Conservation (phyloP, 2,113 vertebrate genomes). For the Merops nubicus region DNA sequence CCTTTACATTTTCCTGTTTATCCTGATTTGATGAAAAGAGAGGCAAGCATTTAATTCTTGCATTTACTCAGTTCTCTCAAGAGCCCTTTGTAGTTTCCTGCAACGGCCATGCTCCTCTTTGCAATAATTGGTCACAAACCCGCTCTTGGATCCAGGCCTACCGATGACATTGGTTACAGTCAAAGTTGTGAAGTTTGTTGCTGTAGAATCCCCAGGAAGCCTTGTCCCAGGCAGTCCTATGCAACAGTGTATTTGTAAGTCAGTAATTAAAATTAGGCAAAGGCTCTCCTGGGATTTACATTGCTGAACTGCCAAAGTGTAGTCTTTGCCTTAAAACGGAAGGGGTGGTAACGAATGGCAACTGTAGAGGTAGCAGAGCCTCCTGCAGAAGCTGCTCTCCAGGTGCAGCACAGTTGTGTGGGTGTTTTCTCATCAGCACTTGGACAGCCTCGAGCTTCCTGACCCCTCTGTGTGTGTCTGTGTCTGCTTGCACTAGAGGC, state of each 20-base stretch:
- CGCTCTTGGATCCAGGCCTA: neutral
- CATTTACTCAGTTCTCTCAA: neutral
- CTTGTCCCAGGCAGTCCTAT: neutral
- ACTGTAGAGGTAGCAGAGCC: neutral
- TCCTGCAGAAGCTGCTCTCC: neutral
- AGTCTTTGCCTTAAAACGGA: neutral
- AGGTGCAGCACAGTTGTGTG: neutral
- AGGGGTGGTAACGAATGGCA: neutral
- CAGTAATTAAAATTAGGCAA: neutral
- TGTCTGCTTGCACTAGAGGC: neutral
- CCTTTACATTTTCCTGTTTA: neutral
- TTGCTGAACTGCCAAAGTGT: neutral
- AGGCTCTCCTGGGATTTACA: neutral
- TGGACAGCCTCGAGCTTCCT: too few relatives aligned
- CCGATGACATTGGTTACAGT: neutral
- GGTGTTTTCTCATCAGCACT: neutral
- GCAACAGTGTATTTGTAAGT: neutral
- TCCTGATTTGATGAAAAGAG: neutral
- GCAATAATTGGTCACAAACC: neutral
- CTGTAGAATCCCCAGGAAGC: neutral
- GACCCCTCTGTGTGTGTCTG: accelerated
- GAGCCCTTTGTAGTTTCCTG: neutral
- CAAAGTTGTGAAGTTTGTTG: neutral
- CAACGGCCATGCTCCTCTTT: neutral
- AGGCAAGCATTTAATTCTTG: neutral